Conservation (phyloP, 2,113 vertebrate species). For the Todiramphus chloris region DNA sequence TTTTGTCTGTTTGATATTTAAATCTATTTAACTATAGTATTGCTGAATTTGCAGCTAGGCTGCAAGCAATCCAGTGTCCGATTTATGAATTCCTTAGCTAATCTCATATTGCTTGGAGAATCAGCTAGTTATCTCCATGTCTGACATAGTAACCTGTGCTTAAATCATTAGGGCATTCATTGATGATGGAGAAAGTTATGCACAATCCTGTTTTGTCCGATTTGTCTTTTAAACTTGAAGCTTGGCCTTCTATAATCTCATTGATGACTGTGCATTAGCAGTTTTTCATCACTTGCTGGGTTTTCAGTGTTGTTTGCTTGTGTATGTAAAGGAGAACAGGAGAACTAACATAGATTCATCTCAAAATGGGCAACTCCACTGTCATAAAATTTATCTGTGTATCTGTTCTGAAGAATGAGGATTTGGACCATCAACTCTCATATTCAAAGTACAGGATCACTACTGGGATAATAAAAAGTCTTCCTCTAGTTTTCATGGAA, state of each 20-base stretch:
- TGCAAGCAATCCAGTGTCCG: not conserved
- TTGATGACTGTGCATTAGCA: not conserved
- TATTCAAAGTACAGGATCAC: not conserved
- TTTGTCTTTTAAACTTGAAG: not conserved
- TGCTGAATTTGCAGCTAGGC: not conserved
- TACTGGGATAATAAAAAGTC: not conserved
- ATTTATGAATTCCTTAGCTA: not conserved
- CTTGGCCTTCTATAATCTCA: not conserved
- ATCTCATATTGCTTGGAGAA: not conserved
- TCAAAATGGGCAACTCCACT: not conserved
- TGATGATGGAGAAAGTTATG: rapidly evolving
- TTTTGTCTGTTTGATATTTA: not conserved
- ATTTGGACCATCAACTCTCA: not conserved
- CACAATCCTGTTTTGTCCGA: not conserved
- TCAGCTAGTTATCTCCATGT: not conserved
- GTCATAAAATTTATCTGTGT: not conserved
- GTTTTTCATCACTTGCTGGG: not conserved
- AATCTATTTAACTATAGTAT: not conserved
- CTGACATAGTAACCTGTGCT: not conserved
- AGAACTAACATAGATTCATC: not conserved
- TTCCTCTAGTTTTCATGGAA: not conserved
- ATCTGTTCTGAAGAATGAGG: not conserved
- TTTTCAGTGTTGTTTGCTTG: not conserved
- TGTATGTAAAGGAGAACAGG: not conserved
- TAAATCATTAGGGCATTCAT: not conserved